Percentiles rank a stretch among this genome's conserved stretches.
phyloP scores from a whole-genome alignment of 2,888 invertebrate species.

The Drosophila birchii region DNA sequence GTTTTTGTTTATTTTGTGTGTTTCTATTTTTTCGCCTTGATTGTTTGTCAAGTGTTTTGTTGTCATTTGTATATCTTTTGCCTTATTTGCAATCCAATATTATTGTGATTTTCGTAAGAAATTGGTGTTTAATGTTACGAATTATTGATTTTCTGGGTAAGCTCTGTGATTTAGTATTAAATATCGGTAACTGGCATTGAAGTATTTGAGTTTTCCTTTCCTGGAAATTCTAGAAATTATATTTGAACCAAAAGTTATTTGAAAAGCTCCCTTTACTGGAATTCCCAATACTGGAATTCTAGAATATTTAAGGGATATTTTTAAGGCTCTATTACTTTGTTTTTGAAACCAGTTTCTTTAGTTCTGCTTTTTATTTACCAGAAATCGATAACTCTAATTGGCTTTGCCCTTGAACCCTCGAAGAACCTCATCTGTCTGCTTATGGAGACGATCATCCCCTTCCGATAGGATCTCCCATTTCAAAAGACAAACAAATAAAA shows the following conservation, averaged over 20 bases:
- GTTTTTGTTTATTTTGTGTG: slow-evolving; percentile 29
- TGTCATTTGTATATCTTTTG: slow-evolving; percentile 10
- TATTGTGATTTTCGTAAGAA: slow-evolving; percentile 22
- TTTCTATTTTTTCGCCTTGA: slow-evolving; percentile 28
- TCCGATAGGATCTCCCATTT: slow-evolving; percentile 18
- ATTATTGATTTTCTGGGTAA: not conserved
- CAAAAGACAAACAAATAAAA: slow-evolving; percentile 20
- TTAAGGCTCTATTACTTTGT: not conserved
- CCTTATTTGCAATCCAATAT: slow-evolving; percentile 29
- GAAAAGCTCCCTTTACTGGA: not conserved
- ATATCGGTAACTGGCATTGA: not conserved
- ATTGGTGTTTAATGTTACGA: not conserved
- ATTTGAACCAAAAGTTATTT: not conserved
- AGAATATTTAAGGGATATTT: not conserved
- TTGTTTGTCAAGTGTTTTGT: slow-evolving; percentile 39
- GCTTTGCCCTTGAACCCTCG: slow-evolving; percentile 17
- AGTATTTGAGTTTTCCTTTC: not conserved
- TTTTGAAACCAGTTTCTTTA: not conserved
- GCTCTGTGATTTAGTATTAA: slow-evolving; percentile 8
- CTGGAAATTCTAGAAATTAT: not conserved
- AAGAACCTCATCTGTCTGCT: not conserved
- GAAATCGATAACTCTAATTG: slow-evolving; percentile 12
- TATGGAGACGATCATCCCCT: slow-evolving; percentile 17
- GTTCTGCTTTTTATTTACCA: not conserved
- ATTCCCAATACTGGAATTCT: not conserved